Evolutionary conservation across 2,888 invertebrate genomes (phyloP).

Genomic region (Trissonchulus latispiculum): DNA sequence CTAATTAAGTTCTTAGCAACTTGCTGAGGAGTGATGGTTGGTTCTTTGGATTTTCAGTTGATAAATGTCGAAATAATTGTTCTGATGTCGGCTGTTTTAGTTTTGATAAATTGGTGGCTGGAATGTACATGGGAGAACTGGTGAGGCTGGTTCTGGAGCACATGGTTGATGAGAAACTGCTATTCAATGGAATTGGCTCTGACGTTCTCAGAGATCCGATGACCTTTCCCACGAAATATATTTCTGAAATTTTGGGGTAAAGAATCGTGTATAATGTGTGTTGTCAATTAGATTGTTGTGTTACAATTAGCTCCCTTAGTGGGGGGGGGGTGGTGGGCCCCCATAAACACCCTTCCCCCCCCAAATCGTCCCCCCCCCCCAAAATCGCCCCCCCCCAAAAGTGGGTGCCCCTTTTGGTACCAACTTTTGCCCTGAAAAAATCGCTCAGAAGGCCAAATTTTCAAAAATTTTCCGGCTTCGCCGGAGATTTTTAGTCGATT

Average conservation of each 20-base stretch:
- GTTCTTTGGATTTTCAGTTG: constrained; percentile 14
- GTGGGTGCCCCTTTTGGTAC: no score
- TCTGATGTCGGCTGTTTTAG: constrained; percentile 48
- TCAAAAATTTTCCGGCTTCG: no score
- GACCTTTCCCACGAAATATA: constrained; percentile 87
- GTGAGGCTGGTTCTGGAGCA: constrained; percentile 71
- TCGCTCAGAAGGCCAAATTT: no score
- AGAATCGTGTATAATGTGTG: constrained; percentile 22
- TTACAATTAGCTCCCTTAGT: no score
- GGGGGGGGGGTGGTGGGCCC: no score
- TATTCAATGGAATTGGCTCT: constrained; percentile 36
- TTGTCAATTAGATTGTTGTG: no score
- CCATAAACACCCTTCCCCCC: no score
- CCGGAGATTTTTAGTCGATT: no score
- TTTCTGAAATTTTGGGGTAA: constrained; percentile 83
- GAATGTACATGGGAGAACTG: constrained; percentile 96
- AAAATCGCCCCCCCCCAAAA: no score
- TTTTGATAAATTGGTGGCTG: constrained; percentile 93
- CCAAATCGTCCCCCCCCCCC: no score
- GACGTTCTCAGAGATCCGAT: constrained; percentile 53
- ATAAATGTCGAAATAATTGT: neutral
- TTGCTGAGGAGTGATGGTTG: neutral
- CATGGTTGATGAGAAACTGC: constrained; percentile 53
- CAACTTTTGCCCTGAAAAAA: no score
- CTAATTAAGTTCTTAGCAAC: no score